phyloP scores from a whole-genome alignment of 64 coral and sea anemone species.

The Stylophora pistillata region DNA sequence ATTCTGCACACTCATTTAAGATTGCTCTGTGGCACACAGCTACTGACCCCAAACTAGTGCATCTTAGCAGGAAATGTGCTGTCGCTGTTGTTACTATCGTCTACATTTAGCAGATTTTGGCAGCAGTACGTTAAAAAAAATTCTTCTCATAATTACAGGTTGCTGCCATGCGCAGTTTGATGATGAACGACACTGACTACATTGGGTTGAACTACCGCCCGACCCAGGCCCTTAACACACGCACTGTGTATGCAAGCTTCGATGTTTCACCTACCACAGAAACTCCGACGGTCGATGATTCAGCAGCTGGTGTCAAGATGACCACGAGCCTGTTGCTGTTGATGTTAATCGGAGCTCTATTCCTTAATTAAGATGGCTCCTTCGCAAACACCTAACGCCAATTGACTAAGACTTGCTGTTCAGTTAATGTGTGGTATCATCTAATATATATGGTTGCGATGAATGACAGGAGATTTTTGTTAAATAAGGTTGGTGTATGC shows the following conservation, averaged over 20 bases:
- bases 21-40: too few relatives aligned
- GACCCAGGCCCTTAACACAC: neutral
- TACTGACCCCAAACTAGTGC: too few relatives aligned
- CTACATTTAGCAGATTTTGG: too few relatives aligned
- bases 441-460: too few relatives aligned
- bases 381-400: neutral
- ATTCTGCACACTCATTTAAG: too few relatives aligned
- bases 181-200: neutral
- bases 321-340: neutral
- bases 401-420: neutral
- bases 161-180: constrained; percentile 34
- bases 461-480: too few relatives aligned
- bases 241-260: neutral
- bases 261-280: neutral
- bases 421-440: neutral
- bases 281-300: neutral
- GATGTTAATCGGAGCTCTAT: neutral
- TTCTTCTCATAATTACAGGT: constrained; percentile 31
- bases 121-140: neutral
- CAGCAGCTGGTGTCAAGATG: neutral
- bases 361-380: neutral
- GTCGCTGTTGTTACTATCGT: too few relatives aligned
- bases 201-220: constrained; percentile 43
- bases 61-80: too few relatives aligned
- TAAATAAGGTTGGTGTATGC: too few relatives aligned